phyloP scores from a whole-genome alignment of 2,888 invertebrate species.

The Psococerastis gibbosa region DNA sequence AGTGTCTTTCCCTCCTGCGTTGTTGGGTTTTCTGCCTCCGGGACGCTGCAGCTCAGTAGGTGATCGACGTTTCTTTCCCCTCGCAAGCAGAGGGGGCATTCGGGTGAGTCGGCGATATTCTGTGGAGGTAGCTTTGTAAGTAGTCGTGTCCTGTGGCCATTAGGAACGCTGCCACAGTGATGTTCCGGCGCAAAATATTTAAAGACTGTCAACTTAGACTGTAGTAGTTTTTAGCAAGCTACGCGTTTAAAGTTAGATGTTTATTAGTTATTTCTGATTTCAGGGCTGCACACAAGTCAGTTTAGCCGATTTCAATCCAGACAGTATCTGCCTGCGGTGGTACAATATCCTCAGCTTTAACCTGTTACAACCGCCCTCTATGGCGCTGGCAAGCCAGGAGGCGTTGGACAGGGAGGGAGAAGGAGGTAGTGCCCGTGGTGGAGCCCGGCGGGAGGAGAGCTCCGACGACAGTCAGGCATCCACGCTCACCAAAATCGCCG shows the following conservation, averaged over 20 bases:
- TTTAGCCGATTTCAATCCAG: constrained; percentile 81
- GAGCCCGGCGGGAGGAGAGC: constrained; percentile 49
- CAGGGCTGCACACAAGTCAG: constrained; percentile 93
- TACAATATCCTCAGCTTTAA: constrained; percentile 82
- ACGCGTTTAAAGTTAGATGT: not conserved
- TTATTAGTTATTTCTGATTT: constrained; percentile 22
- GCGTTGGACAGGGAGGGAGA: constrained; percentile 7
- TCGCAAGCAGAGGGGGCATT: too few relatives aligned
- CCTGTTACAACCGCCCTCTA: constrained; percentile 40
- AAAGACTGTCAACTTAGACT: too few relatives aligned
- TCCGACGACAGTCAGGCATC: constrained; percentile 95
- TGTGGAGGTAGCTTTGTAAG: too few relatives aligned
- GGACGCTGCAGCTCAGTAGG: too few relatives aligned
- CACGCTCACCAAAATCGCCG: constrained; percentile 53
- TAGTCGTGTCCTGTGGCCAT: too few relatives aligned
- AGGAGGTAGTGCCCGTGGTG: constrained; percentile 6
- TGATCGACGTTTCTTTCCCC: too few relatives aligned
- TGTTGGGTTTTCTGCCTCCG: too few relatives aligned
- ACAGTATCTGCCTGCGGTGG: constrained; percentile 68
- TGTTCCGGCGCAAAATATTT: too few relatives aligned
- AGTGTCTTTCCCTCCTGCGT: not conserved
- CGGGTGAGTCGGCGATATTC: too few relatives aligned
- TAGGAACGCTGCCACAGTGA: too few relatives aligned
- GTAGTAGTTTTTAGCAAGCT: too few relatives aligned
- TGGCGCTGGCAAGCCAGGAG: not conserved